A percentile compares a stretch with the other conserved stretches of the same genome.
Evolutionary conservation across 2,888 invertebrate species (phyloP).

Genomic region (Tetragonula carbonaria): DNA sequence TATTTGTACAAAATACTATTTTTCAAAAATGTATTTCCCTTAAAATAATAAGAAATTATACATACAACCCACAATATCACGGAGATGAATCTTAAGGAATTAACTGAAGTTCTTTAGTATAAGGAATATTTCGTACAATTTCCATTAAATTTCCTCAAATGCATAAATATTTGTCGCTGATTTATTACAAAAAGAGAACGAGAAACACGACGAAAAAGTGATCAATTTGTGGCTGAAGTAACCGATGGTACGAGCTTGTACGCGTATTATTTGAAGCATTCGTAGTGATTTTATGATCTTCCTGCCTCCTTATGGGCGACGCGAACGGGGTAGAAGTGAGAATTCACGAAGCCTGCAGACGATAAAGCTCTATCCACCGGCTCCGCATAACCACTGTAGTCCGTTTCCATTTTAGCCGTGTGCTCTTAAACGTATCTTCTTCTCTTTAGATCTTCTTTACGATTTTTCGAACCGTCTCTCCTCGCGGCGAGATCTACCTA

Average conservation of each 20-base stretch:
- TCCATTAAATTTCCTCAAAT: neutral
- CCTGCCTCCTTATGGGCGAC: slow-evolving; percentile 23
- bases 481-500: slow-evolving; percentile 46
- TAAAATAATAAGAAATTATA: too few relatives aligned
- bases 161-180: neutral
- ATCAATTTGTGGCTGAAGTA: neutral
- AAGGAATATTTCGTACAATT: neutral
- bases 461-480: slow-evolving; percentile 69
- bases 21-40: too few relatives aligned
- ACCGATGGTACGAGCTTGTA: neutral
- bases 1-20: too few relatives aligned
- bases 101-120: too few relatives aligned
- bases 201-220: too few relatives aligned
- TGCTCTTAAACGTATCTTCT: slow-evolving; percentile 64
- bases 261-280: slow-evolving; percentile 68
- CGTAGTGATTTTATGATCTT: slow-evolving; percentile 74
- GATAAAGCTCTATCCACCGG: slow-evolving; percentile 75
- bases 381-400: slow-evolving; percentile 59
- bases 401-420: slow-evolving; percentile 76
- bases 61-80: too few relatives aligned
- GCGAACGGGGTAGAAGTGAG: slow-evolving; percentile 62
- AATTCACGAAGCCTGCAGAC: slow-evolving; percentile 71
- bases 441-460: slow-evolving; percentile 71
- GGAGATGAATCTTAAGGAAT: too few relatives aligned
- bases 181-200: neutral